Percentiles rank a stretch among this genome's conserved stretches.
Evolutionary conservation across 2,113 vertebrate species (phyloP).

Genomic region (Nanorana parkeri): DNA sequence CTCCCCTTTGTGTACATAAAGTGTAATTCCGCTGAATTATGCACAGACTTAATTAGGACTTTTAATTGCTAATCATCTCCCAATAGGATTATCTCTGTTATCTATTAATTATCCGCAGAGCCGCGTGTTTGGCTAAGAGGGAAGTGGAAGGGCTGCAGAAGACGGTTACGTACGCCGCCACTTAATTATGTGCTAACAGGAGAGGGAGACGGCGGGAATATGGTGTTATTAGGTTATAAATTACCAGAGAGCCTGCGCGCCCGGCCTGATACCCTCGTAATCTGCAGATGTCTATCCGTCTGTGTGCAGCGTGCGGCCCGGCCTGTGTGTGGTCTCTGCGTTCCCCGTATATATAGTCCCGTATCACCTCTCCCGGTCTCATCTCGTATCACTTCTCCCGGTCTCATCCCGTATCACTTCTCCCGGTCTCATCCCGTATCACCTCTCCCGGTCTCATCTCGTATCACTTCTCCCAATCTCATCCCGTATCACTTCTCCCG

Average conservation of each 20-base stretch:
- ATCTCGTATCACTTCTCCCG: no score
- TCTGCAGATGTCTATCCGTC: no score
- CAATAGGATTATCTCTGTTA: conserved; percentile 74
- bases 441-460: no score
- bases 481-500: no score
- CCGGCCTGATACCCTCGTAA: background rate
- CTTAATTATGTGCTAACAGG: conserved; percentile 66
- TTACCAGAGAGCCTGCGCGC: background rate
- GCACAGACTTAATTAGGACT: conserved; percentile 78
- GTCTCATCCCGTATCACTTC: no score
- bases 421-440: no score
- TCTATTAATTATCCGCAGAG: conserved; percentile 76
- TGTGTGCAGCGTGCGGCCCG: no score
- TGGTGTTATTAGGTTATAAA: conserved; percentile 35
- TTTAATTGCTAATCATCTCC: conserved; percentile 80
- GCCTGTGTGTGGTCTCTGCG: no score
- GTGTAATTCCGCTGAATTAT: conserved; percentile 76
- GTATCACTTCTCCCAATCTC: no score
- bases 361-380: no score
- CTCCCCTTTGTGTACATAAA: conserved; percentile 72
- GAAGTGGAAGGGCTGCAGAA: conserved; percentile 68
- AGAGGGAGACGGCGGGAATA: conserved; percentile 27
- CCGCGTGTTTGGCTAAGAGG: conserved; percentile 72
- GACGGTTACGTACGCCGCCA: conserved; percentile 58
- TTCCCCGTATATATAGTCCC: no score